A percentile compares a stretch with the other conserved stretches of the same genome.
phyloP scores from a whole-genome alignment of 2,888 invertebrate species.

The Uropetala carovei region DNA sequence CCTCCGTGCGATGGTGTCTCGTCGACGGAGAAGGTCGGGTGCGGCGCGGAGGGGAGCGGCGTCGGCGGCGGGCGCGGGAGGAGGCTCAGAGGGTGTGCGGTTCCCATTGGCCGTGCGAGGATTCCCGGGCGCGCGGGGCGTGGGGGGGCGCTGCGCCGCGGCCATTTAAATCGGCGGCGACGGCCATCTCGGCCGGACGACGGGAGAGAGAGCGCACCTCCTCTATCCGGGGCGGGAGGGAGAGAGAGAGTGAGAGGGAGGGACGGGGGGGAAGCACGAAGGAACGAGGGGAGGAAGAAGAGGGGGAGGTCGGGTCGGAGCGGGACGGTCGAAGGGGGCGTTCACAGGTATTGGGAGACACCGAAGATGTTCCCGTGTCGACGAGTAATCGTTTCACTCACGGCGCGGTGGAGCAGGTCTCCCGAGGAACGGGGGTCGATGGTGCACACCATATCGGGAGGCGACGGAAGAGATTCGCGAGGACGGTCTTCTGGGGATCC shows the following conservation, averaged over 20 bases:
- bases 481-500: neutral
- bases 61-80: slow-evolving; percentile 1
- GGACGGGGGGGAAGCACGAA: neutral
- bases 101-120: slow-evolving; percentile 57
- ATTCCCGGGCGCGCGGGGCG: slow-evolving; percentile 58
- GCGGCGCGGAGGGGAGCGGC: slow-evolving; percentile 26
- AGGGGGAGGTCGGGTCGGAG: neutral
- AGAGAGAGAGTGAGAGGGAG: neutral
- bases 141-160: slow-evolving; percentile 53
- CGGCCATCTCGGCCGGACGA: slow-evolving; percentile 45
- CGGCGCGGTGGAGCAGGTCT: slow-evolving; percentile 60
- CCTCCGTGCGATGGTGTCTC: slow-evolving; percentile 23
- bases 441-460: slow-evolving; percentile 57
- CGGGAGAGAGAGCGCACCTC: neutral
- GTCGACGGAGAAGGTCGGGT: neutral
- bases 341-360: slow-evolving; percentile 33
- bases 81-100: slow-evolving; percentile 49
- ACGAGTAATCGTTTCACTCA: slow-evolving; percentile 22
- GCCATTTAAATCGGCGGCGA: slow-evolving; percentile 55
- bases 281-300: neutral
- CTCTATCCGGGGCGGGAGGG: neutral
- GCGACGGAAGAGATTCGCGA: neutral
- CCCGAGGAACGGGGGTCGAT: slow-evolving; percentile 60
- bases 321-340: slow-evolving; percentile 40
- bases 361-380: neutral